These are phyloP conservation scores for Pseudachorutes palmiensis DNA, from an alignment of 1,140 invertebrate species.

Conservation along the genomic window DNA sequence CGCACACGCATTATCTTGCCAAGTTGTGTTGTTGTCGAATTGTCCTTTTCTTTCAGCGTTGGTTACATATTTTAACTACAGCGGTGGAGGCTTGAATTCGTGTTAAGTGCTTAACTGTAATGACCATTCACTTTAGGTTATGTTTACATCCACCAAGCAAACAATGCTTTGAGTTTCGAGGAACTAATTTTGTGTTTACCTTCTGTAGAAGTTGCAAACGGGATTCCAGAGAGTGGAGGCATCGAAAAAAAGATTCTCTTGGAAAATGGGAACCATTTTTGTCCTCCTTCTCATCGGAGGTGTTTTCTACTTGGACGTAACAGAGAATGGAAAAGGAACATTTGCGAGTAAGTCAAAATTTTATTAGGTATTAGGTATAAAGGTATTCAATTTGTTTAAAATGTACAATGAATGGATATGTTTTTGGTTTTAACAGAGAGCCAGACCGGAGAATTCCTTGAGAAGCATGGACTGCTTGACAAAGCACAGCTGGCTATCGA, in stretches of 20 bases:
- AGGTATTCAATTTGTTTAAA: too few relatives aligned
- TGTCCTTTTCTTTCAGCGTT: too few relatives aligned
- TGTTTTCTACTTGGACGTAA: slow-evolving; percentile 33
- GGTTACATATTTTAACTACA: too few relatives aligned
- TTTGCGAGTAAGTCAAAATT: slow-evolving; percentile 33
- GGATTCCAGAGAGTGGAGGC: slow-evolving; percentile 29
- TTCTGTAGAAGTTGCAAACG: slow-evolving; percentile 29
- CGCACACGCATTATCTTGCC: too few relatives aligned
- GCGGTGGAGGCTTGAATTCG: too few relatives aligned
- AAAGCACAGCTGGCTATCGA: slow-evolving; percentile 23
- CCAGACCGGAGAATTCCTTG: slow-evolving; percentile 31
- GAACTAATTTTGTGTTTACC: not conserved
- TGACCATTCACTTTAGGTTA: too few relatives aligned
- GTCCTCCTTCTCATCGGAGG: slow-evolving; percentile 27
- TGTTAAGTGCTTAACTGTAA: too few relatives aligned
- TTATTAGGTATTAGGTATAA: too few relatives aligned
- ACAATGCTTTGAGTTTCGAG: too few relatives aligned
- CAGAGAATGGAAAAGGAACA: slow-evolving; percentile 35
- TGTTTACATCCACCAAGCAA: too few relatives aligned
- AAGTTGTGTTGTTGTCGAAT: too few relatives aligned
- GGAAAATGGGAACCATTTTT: slow-evolving; percentile 31
- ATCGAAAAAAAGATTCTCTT: slow-evolving; percentile 28
- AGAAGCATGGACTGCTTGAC: slow-evolving; percentile 32
- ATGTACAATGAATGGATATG: not conserved
- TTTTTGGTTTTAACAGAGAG: slow-evolving; percentile 29